Percentiles rank a stretch among this genome's conserved stretches.
phyloP scores from a whole-genome alignment of 2,113 vertebrate species.

The Siniperca knerii region DNA sequence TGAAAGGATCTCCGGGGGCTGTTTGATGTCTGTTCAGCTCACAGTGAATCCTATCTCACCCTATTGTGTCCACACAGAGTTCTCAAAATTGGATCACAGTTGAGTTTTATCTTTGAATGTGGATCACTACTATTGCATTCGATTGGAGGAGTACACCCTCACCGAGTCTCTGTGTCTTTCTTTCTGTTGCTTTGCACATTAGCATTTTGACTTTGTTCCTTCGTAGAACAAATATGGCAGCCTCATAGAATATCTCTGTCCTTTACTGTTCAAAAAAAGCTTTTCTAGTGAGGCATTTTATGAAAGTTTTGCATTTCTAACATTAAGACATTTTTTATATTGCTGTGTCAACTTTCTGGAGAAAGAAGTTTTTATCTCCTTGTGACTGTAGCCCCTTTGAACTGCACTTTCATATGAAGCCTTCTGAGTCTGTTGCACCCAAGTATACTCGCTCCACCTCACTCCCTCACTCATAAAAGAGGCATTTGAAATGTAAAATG shows the following conservation, averaged over 20 bases:
- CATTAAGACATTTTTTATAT: slow-evolving; percentile 34
- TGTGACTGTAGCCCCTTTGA: slow-evolving; percentile 49
- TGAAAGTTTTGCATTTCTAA: slow-evolving; percentile 42
- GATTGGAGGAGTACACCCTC: slow-evolving; percentile 26
- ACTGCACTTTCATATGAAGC: slow-evolving; percentile 38
- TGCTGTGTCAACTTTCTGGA: slow-evolving; percentile 42
- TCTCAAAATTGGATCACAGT: slow-evolving; percentile 68
- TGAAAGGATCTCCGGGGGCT: slow-evolving; percentile 62
- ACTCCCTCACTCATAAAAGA: slow-evolving; percentile 25
- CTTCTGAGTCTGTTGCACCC: slow-evolving; percentile 45
- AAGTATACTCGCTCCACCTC: slow-evolving; percentile 31
- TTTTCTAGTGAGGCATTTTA: slow-evolving; percentile 19
- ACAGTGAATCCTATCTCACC: slow-evolving; percentile 56
- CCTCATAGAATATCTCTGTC: background rate
- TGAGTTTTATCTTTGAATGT: slow-evolving; percentile 63
- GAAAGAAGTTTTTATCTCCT: slow-evolving; percentile 31
- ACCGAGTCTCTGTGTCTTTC: slow-evolving; percentile 1
- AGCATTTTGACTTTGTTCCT: slow-evolving; percentile 32
- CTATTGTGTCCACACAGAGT: slow-evolving; percentile 60
- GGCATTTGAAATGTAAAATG: slow-evolving; percentile 57
- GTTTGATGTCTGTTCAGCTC: slow-evolving; percentile 67
- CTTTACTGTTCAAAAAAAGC: slow-evolving; percentile 27
- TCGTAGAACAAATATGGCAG: slow-evolving; percentile 16
- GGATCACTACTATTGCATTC: slow-evolving; percentile 54
- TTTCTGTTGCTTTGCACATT: slow-evolving; percentile 38